A percentile compares a stretch with the other conserved stretches of the same genome.
Evolutionary conservation across 2,113 vertebrate species (phyloP).

Genomic region (Ramphastos sulfuratus): DNA sequence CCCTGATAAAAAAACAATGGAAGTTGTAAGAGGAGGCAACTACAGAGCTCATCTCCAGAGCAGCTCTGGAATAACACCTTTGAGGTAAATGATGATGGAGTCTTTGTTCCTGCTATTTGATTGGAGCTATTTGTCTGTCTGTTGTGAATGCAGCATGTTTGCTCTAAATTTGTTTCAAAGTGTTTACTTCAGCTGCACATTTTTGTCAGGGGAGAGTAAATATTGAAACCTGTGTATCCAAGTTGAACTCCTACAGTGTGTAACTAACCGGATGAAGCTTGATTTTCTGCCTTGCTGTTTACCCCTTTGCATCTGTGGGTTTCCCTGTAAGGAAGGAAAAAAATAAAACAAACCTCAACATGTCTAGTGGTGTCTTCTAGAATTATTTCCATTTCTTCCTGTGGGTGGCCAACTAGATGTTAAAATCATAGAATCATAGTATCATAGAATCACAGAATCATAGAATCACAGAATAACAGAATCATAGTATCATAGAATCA

Average conservation of each 20-base stretch:
- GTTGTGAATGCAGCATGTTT: not conserved
- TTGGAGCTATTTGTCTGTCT: not conserved
- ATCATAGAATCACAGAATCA: too few species aligned
- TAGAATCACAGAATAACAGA: too few species aligned
- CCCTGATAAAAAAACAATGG: slow-evolving; percentile 36
- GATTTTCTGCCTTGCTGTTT: not conserved
- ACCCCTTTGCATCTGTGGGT: not conserved
- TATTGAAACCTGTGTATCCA: not conserved
- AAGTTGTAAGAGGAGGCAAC: not conserved
- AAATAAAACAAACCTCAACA: fast-evolving
- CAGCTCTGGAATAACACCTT: slow-evolving; percentile 3
- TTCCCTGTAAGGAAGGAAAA: not conserved
- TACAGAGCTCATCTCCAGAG: not conserved
- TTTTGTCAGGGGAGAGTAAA: not conserved
- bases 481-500: too few species aligned
- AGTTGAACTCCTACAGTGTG: not conserved
- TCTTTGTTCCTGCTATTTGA: not conserved
- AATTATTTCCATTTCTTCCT: not conserved
- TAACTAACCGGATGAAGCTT: not conserved
- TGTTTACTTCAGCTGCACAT: not conserved
- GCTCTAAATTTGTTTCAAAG: not conserved
- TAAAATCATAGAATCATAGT: not conserved
- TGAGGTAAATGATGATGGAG: slow-evolving; percentile 6
- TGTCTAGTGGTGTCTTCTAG: not conserved
- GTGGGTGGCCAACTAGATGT: not conserved